Base-by-base conservation (phyloP, 2,113 vertebrate species). In the Gracilinanus agilis region DNA sequence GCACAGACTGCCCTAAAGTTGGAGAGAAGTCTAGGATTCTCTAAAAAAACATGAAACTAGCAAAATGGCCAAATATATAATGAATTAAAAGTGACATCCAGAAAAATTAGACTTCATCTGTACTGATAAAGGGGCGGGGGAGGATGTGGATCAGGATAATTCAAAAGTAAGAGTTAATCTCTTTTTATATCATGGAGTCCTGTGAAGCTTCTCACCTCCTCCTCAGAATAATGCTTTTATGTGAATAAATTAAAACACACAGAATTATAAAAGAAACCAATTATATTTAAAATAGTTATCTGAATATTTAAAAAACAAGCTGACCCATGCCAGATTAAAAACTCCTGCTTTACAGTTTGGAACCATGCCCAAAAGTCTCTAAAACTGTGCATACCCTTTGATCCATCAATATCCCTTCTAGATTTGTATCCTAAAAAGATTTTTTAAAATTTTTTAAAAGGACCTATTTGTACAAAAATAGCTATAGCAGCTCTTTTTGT, bases 41-140 rank as follows among this genome's bases (percentile, higher is more conserved):
- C 90, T 67, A 94, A 94, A 49, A n/a, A 83, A 93, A 7, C 44
- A 89, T 93, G 13, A 93, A 90, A 90, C 3, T 34, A 67, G 89
- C 90, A 92, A 92, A 93, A 94, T 29, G 54, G 53, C 5, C 12
- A 53, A 92, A 53, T 49, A 1, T 0, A 21, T 75, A 89, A 29
- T 90, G 58, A 90, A 89, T 75, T 55, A 93, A 92, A 11, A 91
- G 49, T 6, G 54, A 34, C 27, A 92, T 53, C 7, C 34, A 88
- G 89, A 94, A 90, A 67, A 9, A 49, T 88, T 54, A 91, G 88
- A 54, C 89, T 27, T 49, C 11, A 24, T 23, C 12, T 93, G 44
- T 2, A 83, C 40, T 83, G 16, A 40, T 21, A 83, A 83, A 83
- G 29, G 55, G 67, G n/a, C 8, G 4, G 4, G 61, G 34, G n/a